Evolutionary conservation across 2,888 invertebrate genomes (phyloP).

Genomic region (Autographa gamma): DNA sequence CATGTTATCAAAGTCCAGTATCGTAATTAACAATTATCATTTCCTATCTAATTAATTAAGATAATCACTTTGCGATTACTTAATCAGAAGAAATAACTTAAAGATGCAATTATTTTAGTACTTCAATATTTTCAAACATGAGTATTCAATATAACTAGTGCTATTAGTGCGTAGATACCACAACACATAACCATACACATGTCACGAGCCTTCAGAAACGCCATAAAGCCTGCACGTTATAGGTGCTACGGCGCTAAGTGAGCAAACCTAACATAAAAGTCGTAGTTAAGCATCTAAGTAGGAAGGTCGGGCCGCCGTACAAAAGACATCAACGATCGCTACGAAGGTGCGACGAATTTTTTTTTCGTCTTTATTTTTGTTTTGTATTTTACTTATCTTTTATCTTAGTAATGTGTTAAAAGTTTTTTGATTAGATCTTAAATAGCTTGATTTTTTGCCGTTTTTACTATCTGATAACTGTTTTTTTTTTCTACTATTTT

Average conservation of each 20-base stretch:
- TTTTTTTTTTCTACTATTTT: neutral
- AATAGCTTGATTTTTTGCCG: neutral
- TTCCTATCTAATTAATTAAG: neutral
- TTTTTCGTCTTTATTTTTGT: neutral
- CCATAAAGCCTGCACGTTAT: neutral
- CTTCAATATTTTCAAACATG: neutral
- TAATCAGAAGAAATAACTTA: neutral
- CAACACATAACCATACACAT: conserved; percentile 1
- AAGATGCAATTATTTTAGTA: conserved; percentile 1
- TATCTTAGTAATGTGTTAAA: conserved; percentile 4
- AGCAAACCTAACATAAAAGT: conserved; percentile 12
- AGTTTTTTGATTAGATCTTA: neutral
- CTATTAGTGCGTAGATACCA: neutral
- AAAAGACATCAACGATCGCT: conserved; percentile 74
- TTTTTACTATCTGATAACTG: neutral
- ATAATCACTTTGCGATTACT: neutral
- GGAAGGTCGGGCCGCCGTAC: conserved; percentile 47
- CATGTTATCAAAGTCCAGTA: too few species aligned
- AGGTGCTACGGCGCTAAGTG: neutral
- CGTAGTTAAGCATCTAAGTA: conserved; percentile 23
- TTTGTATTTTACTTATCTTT: neutral
- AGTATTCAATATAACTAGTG: neutral
- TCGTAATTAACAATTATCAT: too few species aligned
- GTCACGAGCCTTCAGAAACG: neutral
- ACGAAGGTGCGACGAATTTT: neutral